Evolutionary conservation across 2,888 invertebrate genomes (phyloP).

Genomic region (Tenthredo distinguenda): DNA sequence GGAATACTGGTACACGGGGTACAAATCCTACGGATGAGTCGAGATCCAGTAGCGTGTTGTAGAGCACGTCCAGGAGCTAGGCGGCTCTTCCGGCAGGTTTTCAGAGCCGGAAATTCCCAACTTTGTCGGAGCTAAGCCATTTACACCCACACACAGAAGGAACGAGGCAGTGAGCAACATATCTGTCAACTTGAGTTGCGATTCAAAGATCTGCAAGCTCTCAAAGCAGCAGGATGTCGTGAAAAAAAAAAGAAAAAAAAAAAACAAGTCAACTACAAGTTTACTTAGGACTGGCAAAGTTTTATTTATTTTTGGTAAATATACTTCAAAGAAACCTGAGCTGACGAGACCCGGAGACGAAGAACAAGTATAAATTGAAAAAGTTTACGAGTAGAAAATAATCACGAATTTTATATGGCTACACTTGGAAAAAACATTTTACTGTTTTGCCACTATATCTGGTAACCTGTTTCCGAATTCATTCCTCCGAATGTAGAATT

Average conservation of each 20-base stretch:
- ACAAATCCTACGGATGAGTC: constrained; percentile 34
- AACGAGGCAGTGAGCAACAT: constrained; percentile 17
- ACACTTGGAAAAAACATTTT: background rate
- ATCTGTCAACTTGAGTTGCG: constrained; percentile 20
- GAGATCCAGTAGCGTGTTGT: constrained; percentile 46
- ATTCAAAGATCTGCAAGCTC: constrained; percentile 20
- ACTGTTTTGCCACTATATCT: background rate
- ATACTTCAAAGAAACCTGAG: constrained; percentile 15
- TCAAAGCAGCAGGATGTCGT: background rate
- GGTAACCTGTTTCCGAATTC: background rate
- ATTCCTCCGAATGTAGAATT: background rate
- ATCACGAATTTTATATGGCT: background rate
- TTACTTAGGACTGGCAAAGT: constrained; percentile 31
- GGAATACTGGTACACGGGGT: constrained; percentile 8
- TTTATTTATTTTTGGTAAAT: constrained; percentile 34
- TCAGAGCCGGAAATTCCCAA: constrained; percentile 38
- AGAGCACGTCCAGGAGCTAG: constrained; percentile 37
- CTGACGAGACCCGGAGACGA: constrained; percentile 4
- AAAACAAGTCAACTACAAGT: background rate
- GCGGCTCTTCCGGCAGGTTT: constrained; percentile 43
- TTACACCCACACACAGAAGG: constrained; percentile 15
- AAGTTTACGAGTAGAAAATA: constrained; percentile 15
- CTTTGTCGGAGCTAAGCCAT: constrained; percentile 44
- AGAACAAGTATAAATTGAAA: constrained; percentile 37
- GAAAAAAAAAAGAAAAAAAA: background rate